phyloP scores from a whole-genome alignment of 2,797 vertebrate genomes.

The Ctenochaetus hawaiiensis region DNA sequence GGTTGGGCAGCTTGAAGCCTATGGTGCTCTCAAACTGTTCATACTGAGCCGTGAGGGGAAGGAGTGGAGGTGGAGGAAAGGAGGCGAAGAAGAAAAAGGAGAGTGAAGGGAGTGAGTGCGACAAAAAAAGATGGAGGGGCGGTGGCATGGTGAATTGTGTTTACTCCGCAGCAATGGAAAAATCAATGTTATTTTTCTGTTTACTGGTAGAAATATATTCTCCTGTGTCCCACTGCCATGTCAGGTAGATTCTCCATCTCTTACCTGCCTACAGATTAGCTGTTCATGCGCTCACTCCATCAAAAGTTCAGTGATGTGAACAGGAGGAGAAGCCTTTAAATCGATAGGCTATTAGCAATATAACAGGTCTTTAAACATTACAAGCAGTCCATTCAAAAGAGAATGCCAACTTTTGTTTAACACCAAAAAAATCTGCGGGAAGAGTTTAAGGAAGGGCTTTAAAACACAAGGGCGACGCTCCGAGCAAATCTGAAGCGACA shows the following conservation, averaged over 20 bases:
- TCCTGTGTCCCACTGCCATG: conserved; percentile 23
- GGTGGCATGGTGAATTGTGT: conserved; percentile 65
- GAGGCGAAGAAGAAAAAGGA: conserved; percentile 43
- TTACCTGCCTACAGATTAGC: conserved; percentile 53
- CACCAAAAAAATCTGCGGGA: conserved; percentile 25
- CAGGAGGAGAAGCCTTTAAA: conserved; percentile 32
- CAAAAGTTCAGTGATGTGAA: conserved; percentile 49
- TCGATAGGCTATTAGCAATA: conserved; percentile 70
- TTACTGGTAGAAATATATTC: conserved; percentile 50
- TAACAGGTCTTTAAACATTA: conserved; percentile 54
- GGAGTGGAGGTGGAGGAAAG: conserved; percentile 44
- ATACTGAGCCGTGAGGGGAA: conserved; percentile 79
- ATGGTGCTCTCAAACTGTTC: conserved; percentile 97
- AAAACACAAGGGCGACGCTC: conserved; percentile 37
- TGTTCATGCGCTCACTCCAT: conserved; percentile 32
- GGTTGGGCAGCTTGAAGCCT: conserved; percentile 99
- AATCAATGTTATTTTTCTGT: conserved; percentile 67
- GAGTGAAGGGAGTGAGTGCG: conserved; percentile 59
- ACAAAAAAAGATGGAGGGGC: conserved; percentile 48
- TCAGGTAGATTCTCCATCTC: conserved; percentile 49
- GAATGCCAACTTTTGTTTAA: conserved; percentile 32
- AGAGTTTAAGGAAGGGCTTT: conserved; percentile 38
- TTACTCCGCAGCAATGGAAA: conserved; percentile 64
- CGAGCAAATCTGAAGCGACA: conserved; percentile 58
- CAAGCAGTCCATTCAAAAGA: conserved; percentile 20